Conservation (phyloP, 1,140 invertebrate species). For the Helicorthomorpha holstii region DNA sequence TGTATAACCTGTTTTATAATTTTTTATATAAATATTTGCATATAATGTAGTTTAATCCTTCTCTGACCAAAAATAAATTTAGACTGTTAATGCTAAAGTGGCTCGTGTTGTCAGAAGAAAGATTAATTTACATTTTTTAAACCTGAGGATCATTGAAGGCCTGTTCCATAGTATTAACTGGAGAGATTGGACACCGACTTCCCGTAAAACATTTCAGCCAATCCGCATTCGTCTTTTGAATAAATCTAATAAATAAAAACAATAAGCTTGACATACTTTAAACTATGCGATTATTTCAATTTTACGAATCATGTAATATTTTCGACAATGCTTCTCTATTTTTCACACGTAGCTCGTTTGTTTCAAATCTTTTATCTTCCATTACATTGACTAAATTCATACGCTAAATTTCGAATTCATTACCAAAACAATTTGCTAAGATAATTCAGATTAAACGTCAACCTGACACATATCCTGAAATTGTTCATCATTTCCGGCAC, state of each 20-base stretch:
- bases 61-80: neutral
- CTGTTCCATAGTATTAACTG: conserved; percentile 67
- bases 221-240: conserved; percentile 46
- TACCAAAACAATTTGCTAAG: too few relatives aligned
- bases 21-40: neutral
- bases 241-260: conserved; percentile 29
- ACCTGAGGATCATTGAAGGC: conserved; percentile 80
- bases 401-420: conserved; percentile 30
- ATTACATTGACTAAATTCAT: conserved; percentile 43
- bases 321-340: conserved; percentile 50
- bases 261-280: neutral
- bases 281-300: neutral
- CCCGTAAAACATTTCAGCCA: conserved; percentile 58
- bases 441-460: neutral
- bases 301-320: conserved; percentile 35
- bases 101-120: too few relatives aligned
- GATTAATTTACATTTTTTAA: neutral
- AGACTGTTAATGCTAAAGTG: too few relatives aligned
- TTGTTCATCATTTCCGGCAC: conserved; percentile 41
- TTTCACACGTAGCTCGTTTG: conserved; percentile 53
- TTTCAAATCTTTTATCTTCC: conserved; percentile 43
- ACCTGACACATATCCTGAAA: neutral
- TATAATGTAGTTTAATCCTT: neutral
- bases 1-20: conserved; percentile 28
- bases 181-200: conserved; percentile 67